These are phyloP conservation scores for Malachius bipustulatus DNA, from an alignment of 2,888 invertebrate genomes.

Conservation along the genomic window DNA sequence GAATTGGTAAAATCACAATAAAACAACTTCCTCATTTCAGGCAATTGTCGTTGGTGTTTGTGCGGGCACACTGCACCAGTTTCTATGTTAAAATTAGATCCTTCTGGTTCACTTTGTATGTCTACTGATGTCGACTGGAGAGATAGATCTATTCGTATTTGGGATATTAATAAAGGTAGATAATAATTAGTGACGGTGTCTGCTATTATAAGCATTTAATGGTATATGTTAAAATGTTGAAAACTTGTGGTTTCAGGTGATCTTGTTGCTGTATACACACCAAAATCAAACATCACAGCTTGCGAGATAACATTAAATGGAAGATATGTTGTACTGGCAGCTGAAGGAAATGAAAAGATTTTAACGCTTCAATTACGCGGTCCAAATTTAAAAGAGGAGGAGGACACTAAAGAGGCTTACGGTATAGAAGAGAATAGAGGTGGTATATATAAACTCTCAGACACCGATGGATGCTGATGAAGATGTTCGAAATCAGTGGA, in stretches of 20 bases:
- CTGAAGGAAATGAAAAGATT: constrained; percentile 53
- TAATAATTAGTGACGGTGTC: too few species aligned
- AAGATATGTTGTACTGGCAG: constrained; percentile 53
- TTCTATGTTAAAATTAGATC: constrained; percentile 59
- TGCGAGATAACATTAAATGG: constrained; percentile 69
- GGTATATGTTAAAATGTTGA: background rate
- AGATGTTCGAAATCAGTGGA: too few species aligned
- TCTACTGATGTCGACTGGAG: constrained; percentile 60
- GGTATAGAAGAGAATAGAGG: constrained; percentile 47
- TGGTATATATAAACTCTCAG: constrained; percentile 46
- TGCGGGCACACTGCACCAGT: constrained; percentile 71
- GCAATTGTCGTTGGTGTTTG: constrained; percentile 65
- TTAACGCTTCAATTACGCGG: constrained; percentile 51
- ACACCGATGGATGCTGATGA: constrained; percentile 31
- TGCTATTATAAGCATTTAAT: constrained; percentile 2
- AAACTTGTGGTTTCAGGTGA: constrained; percentile 45
- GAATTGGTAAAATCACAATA: too few species aligned
- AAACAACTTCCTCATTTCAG: too few species aligned
- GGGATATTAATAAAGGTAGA: constrained; percentile 71
- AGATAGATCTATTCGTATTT: constrained; percentile 66
- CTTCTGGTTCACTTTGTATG: constrained; percentile 58
- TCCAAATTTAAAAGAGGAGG: too few species aligned
- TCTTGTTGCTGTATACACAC: constrained; percentile 67
- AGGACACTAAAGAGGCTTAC: too few species aligned
- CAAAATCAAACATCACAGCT: constrained; percentile 58